phyloP scores from a whole-genome alignment of 2,888 invertebrate genomes.

The Platerodrilus igneus region DNA sequence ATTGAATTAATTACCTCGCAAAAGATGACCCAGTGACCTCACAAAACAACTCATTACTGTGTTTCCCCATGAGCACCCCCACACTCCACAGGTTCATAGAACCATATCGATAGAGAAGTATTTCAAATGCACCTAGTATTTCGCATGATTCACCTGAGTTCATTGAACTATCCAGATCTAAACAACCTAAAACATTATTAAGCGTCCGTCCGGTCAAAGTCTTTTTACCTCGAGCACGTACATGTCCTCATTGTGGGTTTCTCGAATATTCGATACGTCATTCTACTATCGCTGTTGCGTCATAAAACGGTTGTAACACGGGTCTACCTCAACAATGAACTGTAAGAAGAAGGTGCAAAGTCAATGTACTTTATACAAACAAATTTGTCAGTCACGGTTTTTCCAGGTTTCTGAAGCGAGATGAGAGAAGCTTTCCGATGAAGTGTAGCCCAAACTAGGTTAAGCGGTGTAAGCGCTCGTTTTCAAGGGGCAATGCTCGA shows the following conservation, averaged over 20 bases:
- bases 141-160: conserved; percentile 22
- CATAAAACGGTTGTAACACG: conserved; percentile 34
- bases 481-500: conserved; percentile 6
- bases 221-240: conserved; percentile 51
- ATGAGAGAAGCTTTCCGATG: not conserved
- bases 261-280: conserved; percentile 42
- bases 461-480: too few relatives aligned
- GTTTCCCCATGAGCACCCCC: too few relatives aligned
- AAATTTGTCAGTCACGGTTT: conserved; percentile 5
- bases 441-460: too few relatives aligned
- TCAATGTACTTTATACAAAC: conserved; percentile 34
- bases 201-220: conserved; percentile 44
- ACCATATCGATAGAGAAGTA: too few relatives aligned
- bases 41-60: too few relatives aligned
- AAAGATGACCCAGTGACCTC: too few relatives aligned
- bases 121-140: too few relatives aligned
- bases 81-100: too few relatives aligned
- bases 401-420: not conserved
- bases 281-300: conserved; percentile 41
- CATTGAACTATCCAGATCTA: conserved; percentile 25
- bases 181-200: conserved; percentile 21
- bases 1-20: too few relatives aligned
- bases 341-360: too few relatives aligned
- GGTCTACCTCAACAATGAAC: conserved; percentile 36
- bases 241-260: conserved; percentile 37